Conservation (phyloP, 1,140 invertebrate species). For the Nylanderia fulva region DNA sequence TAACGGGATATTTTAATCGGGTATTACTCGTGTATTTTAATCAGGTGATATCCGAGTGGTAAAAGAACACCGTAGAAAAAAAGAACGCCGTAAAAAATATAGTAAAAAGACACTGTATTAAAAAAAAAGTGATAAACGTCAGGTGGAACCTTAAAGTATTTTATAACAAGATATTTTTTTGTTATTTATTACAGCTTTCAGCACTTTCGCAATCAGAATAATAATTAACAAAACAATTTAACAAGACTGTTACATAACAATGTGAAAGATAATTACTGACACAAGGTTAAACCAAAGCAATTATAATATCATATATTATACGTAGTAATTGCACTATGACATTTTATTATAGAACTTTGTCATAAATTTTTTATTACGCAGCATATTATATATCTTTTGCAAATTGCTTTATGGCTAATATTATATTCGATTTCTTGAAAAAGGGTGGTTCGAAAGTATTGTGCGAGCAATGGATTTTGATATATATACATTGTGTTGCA, state of each 20-base stretch:
- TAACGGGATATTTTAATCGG: conserved; percentile 1
- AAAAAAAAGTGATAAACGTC: neutral
- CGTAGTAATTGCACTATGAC: neutral
- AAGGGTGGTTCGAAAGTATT: conserved; percentile 11
- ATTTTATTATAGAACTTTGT: neutral
- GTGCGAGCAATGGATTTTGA: neutral
- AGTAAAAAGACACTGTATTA: no score
- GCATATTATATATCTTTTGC: no score
- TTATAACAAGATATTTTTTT: neutral
- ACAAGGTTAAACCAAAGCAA: neutral
- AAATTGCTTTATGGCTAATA: neutral
- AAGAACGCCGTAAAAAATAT: no score
- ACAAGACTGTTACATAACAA: conserved; percentile 17
- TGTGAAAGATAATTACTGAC: neutral
- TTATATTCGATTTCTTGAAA: neutral
- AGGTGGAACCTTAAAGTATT: neutral
- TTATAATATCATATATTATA: neutral
- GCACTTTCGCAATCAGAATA: neutral
- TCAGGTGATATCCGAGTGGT: neutral
- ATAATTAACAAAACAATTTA: neutral
- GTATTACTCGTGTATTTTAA: neutral
- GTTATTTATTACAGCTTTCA: neutral
- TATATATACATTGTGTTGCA: neutral
- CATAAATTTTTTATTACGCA: neutral
- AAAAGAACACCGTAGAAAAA: no score